phyloP scores from a whole-genome alignment of 1,140 invertebrate species.

The Apis cerana region DNA sequence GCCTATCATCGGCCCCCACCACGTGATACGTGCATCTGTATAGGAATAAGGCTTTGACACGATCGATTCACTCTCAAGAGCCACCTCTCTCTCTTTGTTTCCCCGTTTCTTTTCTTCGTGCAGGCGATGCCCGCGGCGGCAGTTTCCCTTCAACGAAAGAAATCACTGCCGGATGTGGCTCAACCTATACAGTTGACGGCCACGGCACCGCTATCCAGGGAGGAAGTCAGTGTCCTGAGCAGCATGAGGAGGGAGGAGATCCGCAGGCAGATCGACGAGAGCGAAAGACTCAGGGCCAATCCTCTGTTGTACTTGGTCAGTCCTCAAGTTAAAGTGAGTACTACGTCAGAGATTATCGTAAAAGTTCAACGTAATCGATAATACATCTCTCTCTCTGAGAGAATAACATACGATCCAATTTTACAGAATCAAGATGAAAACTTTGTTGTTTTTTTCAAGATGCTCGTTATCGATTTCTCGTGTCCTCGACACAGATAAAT shows the following conservation, averaged over 20 bases:
- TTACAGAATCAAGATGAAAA: no score
- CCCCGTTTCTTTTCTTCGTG: slow-evolving; percentile 67
- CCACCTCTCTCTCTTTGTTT: slow-evolving; percentile 63
- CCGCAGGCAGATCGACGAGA: slow-evolving; percentile 93
- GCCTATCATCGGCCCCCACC: neutral
- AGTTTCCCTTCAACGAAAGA: slow-evolving; percentile 91
- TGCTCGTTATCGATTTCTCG: no score
- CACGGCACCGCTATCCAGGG: slow-evolving; percentile 92
- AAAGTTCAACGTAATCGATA: no score
- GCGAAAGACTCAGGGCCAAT: slow-evolving; percentile 95
- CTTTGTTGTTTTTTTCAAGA: no score
- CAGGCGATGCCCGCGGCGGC: slow-evolving; percentile 87
- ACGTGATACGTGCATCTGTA: neutral
- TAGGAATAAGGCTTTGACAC: slow-evolving; percentile 4
- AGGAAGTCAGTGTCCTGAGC: slow-evolving; percentile 96
- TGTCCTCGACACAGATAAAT: no score
- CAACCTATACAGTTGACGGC: slow-evolving; percentile 86
- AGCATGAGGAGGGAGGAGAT: slow-evolving; percentile 96
- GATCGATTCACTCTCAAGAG: slow-evolving; percentile 18
- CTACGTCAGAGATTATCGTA: no score
- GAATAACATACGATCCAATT: neutral
- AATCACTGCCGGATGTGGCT: slow-evolving; percentile 96
- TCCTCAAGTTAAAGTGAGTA: slow-evolving; percentile 96
- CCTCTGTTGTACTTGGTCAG: slow-evolving; percentile 97
- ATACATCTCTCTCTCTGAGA: neutral